Evolutionary conservation across 2,797 vertebrate species (phyloP).

Genomic region (Hephaestus fuliginosus): DNA sequence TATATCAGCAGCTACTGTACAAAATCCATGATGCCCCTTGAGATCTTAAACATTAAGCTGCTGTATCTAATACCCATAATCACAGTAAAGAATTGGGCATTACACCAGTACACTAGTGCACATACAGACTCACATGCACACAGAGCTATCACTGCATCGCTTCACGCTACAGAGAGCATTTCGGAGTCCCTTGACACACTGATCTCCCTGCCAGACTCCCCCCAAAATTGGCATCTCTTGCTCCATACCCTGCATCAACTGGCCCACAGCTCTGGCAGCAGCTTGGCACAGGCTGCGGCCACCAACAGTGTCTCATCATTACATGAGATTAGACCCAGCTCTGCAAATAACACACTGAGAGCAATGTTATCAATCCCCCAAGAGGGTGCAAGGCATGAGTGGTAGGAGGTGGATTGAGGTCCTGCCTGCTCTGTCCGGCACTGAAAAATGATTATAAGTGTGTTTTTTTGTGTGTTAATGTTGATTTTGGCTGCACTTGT

Average conservation of each 20-base stretch:
- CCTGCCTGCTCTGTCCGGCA: slow-evolving; percentile 54
- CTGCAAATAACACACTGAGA: slow-evolving; percentile 68
- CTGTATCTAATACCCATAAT: slow-evolving; percentile 42
- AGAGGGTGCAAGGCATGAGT: slow-evolving; percentile 48
- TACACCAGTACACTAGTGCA: slow-evolving; percentile 12
- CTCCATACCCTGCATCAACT: slow-evolving; percentile 68
- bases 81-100: slow-evolving; percentile 30
- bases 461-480: slow-evolving; percentile 67
- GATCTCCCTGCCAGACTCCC: slow-evolving; percentile 64
- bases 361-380: slow-evolving; percentile 58
- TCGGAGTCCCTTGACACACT: slow-evolving; percentile 56
- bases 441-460: slow-evolving; percentile 59
- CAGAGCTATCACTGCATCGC: slow-evolving; percentile 30
- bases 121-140: slow-evolving; percentile 41
- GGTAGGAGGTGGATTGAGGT: slow-evolving; percentile 54
- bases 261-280: slow-evolving; percentile 69
- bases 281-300: slow-evolving; percentile 70
- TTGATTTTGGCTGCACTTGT: slow-evolving; percentile 73
- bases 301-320: slow-evolving; percentile 70
- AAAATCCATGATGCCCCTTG: slow-evolving; percentile 30
- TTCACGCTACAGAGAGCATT: slow-evolving; percentile 45
- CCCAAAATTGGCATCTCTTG: slow-evolving; percentile 68
- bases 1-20: neutral
- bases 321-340: slow-evolving; percentile 67
- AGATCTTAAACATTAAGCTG: slow-evolving; percentile 33